These are phyloP conservation scores for Myxocyprinus asiaticus DNA, from an alignment of 2,113 vertebrate species.

Conservation along the genomic window DNA sequence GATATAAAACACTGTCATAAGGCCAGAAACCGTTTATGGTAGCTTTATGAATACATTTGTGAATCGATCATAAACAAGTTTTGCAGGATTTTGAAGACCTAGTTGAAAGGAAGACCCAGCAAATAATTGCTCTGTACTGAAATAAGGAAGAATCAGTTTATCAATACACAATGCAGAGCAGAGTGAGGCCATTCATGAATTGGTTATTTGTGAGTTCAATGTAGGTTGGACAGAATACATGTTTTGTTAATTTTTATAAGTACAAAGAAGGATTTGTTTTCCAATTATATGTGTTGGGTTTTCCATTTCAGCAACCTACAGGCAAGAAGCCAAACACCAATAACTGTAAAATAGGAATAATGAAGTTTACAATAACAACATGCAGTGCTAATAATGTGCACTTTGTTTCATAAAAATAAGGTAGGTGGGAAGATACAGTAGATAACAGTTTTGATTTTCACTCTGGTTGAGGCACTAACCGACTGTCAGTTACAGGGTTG, in stretches of 20 bases:
- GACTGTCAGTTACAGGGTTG: background rate
- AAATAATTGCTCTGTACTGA: no score
- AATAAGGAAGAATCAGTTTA: background rate
- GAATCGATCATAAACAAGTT: background rate
- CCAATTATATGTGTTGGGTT: background rate
- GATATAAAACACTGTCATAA: background rate
- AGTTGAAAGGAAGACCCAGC: background rate
- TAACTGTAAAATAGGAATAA: background rate
- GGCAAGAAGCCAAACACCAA: background rate
- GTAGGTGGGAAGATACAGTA: background rate
- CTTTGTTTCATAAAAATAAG: background rate
- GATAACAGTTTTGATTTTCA: background rate
- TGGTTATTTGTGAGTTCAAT: background rate
- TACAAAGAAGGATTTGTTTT: background rate
- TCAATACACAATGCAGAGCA: background rate
- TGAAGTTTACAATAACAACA: no score
- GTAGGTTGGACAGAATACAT: background rate
- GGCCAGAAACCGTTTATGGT: background rate
- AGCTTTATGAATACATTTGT: background rate
- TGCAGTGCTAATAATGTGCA: background rate
- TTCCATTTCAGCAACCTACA: background rate
- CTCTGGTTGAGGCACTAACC: background rate
- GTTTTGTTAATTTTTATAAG: background rate
- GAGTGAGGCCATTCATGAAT: constrained; percentile 10
- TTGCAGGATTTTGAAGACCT: background rate